A percentile compares a stretch with the other conserved stretches of the same genome.
Conservation (phyloP, 2,113 vertebrate genomes). For the Plecotus auritus region DNA sequence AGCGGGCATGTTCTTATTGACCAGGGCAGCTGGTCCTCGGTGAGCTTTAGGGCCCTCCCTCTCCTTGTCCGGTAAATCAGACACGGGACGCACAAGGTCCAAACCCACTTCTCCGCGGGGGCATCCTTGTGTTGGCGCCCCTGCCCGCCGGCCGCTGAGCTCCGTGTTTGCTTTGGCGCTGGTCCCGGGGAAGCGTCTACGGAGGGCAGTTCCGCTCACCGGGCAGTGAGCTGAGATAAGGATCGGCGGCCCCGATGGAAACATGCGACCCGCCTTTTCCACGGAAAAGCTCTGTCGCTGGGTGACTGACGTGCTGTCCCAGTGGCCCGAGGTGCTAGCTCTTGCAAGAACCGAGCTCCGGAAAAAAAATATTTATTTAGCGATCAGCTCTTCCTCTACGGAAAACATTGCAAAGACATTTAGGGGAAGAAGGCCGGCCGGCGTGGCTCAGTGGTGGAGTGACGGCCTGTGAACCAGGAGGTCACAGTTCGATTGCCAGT, state of each 20-base stretch:
- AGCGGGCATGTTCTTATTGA: background rate
- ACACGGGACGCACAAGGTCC: background rate
- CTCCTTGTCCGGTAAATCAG: background rate
- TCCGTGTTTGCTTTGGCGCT: background rate
- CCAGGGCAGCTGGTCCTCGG: background rate
- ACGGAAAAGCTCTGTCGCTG: background rate
- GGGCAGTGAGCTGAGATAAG: background rate
- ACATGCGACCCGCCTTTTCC: background rate
- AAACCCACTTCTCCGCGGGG: background rate
- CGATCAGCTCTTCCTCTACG: background rate
- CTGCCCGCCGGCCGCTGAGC: background rate
- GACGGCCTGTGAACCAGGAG: no score
- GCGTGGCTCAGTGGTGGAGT: no score
- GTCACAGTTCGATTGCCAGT: no score
- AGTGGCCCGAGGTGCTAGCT: background rate
- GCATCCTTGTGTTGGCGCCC: accelerated
- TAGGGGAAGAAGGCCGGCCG: background rate
- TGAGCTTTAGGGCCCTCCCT: background rate
- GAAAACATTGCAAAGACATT: constrained; percentile 13
- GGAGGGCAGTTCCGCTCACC: no score
- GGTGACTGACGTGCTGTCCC: background rate
- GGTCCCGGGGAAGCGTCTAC: background rate
- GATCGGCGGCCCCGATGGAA: background rate
- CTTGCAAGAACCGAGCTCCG: constrained; percentile 1
- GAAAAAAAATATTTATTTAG: constrained; percentile 21